Evolutionary conservation across 2,113 vertebrate genomes (phyloP).

Genomic region (Columba livia): DNA sequence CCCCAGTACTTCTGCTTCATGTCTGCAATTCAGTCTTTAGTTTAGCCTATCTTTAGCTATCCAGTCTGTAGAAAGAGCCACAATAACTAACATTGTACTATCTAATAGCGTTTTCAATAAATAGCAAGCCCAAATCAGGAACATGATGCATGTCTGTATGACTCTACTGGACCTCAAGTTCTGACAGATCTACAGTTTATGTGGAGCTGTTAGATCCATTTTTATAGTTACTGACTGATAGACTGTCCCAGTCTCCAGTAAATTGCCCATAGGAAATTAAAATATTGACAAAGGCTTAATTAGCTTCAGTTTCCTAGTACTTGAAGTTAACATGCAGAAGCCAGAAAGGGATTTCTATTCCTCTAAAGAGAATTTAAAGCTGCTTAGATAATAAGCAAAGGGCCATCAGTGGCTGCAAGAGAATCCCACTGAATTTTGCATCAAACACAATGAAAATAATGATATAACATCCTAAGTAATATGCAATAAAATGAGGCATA

Average conservation of each 20-base stretch:
- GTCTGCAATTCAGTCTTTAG: fast-evolving
- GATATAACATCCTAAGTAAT: not conserved
- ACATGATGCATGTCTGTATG: not conserved
- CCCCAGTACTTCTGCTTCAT: not conserved
- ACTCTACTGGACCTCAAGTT: not conserved
- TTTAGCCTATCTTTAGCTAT: not conserved
- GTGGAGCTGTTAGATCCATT: not conserved
- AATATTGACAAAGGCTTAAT: not conserved
- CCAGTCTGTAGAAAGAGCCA: not conserved
- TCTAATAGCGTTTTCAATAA: not conserved
- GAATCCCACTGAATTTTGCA: not conserved
- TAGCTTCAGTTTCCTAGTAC: not conserved
- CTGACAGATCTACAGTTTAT: not conserved
- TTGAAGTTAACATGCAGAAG: not conserved
- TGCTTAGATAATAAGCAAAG: not conserved
- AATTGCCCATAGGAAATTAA: not conserved
- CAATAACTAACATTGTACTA: not conserved
- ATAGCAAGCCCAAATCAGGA: not conserved
- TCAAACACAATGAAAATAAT: not conserved
- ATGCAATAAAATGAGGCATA: not conserved
- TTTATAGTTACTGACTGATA: not conserved
- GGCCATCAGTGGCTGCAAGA: not conserved
- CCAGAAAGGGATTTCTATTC: not conserved
- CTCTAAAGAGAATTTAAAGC: not conserved
- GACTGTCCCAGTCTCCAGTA: not conserved